phyloP scores from a whole-genome alignment of 2,888 invertebrate genomes.

The Halictus ligatus region DNA sequence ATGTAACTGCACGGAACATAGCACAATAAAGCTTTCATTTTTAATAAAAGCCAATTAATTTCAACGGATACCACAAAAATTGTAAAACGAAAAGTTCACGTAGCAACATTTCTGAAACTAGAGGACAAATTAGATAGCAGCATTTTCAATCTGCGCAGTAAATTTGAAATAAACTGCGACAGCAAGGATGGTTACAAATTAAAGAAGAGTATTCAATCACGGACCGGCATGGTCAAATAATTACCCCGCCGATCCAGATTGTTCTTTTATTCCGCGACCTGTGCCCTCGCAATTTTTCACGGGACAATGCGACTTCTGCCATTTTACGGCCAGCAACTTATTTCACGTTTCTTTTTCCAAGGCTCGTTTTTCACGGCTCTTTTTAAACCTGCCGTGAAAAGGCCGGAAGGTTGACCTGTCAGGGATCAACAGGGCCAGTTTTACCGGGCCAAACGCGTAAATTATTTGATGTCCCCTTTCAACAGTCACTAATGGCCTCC shows the following conservation, averaged over 20 bases:
- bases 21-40: neutral
- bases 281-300: neutral
- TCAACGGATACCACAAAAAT: neutral
- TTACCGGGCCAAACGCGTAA: slow-evolving; percentile 65
- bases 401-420: slow-evolving; percentile 13
- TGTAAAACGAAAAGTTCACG: neutral
- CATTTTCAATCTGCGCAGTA: neutral
- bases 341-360: neutral
- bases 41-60: neutral
- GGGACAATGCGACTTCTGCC: neutral
- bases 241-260: neutral
- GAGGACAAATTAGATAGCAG: neutral
- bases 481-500: slow-evolving; percentile 74
- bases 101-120: neutral
- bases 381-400: neutral
- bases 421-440: slow-evolving; percentile 32
- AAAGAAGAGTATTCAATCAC: neutral
- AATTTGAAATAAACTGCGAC: neutral
- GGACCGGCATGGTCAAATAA: neutral
- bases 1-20: neutral
- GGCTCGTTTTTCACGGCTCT: neutral
- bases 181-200: neutral
- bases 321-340: neutral
- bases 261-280: neutral
- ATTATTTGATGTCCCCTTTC: slow-evolving; percentile 76